Evolutionary conservation across 2,888 invertebrate species (phyloP).

Genomic region (Operophtera brumata): DNA sequence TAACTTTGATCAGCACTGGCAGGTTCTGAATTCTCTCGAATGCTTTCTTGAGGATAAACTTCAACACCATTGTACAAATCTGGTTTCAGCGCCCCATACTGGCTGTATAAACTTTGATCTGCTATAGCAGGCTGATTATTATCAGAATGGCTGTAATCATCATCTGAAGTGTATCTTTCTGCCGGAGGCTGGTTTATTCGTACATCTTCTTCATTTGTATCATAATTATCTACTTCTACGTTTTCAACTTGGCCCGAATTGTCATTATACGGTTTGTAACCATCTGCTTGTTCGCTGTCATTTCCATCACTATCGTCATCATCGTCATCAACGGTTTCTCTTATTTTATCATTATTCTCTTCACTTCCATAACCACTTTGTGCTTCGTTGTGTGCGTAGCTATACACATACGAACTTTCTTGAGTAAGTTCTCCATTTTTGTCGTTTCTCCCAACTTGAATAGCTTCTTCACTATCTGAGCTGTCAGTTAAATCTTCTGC

Average conservation of each 20-base stretch:
- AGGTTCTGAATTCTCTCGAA: slow-evolving; percentile 33
- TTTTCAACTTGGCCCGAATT: slow-evolving; percentile 4
- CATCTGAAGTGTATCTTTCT: slow-evolving; percentile 3
- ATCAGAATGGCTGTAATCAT: slow-evolving; percentile 20
- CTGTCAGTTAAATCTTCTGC: slow-evolving; percentile 50
- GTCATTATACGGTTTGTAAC: slow-evolving; percentile 10
- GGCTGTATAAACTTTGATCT: slow-evolving; percentile 43
- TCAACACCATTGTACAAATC: slow-evolving; percentile 46
- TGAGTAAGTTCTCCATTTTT: slow-evolving; percentile 49
- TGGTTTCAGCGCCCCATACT: slow-evolving; percentile 47
- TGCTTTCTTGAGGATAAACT: slow-evolving; percentile 47
- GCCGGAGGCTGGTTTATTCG: slow-evolving; percentile 1
- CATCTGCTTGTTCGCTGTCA: slow-evolving; percentile 12
- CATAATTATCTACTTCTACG: slow-evolving; percentile 13
- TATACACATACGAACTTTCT: slow-evolving; percentile 55
- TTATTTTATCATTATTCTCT: slow-evolving; percentile 31
- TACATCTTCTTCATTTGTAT: slow-evolving; percentile 4
- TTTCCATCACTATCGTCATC: slow-evolving; percentile 2
- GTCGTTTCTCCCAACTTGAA: slow-evolving; percentile 31
- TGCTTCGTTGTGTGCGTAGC: slow-evolving; percentile 46
- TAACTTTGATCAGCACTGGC: slow-evolving; percentile 37
- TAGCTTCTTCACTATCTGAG: slow-evolving; percentile 41
- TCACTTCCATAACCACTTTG: slow-evolving; percentile 25
- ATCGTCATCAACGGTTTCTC: slow-evolving; percentile 8
- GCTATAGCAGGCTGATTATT: slow-evolving; percentile 28